A percentile compares a stretch with the other conserved stretches of the same genome.
These are phyloP conservation scores for Aviceda subcristata DNA, from an alignment of 2,113 vertebrate species.

Conservation along the genomic window DNA sequence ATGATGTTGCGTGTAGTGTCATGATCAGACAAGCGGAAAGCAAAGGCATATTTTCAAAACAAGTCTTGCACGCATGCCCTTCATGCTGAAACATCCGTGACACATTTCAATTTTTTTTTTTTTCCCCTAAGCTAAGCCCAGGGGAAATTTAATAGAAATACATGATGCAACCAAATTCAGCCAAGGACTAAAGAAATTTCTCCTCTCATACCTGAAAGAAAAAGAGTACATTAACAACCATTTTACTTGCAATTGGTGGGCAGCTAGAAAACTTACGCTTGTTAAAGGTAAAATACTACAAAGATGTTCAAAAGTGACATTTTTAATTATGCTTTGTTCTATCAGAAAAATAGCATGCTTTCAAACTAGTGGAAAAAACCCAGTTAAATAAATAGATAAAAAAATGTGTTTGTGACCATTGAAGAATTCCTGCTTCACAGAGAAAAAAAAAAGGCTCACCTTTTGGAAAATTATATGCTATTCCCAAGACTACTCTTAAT, in stretches of 20 bases:
- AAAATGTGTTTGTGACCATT: background rate
- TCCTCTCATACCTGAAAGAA: background rate
- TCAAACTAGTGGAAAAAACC: fast-evolving
- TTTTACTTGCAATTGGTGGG: background rate
- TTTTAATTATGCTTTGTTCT: background rate
- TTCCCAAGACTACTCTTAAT: background rate
- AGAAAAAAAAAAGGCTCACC: background rate
- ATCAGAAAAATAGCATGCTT: background rate
- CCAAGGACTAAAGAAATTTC: background rate
- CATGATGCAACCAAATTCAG: background rate
- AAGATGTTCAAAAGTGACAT: fast-evolving
- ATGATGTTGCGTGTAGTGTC: constrained; percentile 64
- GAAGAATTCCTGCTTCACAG: background rate
- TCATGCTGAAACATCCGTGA: constrained; percentile 24
- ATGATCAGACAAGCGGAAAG: constrained; percentile 81
- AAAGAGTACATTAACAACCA: background rate
- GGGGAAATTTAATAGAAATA: constrained; percentile 12
- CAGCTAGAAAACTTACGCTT: background rate
- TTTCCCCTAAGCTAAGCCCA: background rate
- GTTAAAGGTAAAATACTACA: background rate
- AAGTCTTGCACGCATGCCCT: constrained; percentile 66
- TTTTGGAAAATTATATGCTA: background rate
- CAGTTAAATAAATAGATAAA: background rate
- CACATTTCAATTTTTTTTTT: background rate
- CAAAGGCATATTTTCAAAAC: constrained; percentile 76